A percentile compares a stretch with the other conserved stretches of the same genome.
Evolutionary conservation across 2,113 vertebrate genomes (phyloP).

Genomic region (Myocastor coypus): DNA sequence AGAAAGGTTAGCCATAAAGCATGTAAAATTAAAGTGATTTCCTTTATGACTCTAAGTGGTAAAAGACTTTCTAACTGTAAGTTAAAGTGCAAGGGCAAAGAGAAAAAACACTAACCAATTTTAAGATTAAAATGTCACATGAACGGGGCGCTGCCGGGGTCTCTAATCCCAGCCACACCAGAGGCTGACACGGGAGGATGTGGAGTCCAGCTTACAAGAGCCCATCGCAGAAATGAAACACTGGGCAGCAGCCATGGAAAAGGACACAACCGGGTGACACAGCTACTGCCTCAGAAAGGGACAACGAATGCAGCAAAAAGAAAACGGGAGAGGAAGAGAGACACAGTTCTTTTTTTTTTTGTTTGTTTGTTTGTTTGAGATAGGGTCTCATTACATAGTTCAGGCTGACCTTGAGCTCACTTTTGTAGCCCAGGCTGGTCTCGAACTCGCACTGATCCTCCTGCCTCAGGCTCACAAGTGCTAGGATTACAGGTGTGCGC

Average conservation of each 20-base stretch:
- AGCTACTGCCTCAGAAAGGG: background rate
- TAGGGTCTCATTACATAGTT: too few species aligned
- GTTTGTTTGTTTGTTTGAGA: too few species aligned
- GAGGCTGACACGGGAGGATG: background rate
- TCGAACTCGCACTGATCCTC: too few species aligned
- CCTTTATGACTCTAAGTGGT: background rate
- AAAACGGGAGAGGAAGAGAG: background rate
- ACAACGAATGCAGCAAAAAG: background rate
- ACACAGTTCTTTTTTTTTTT: slow-evolving; percentile 8
- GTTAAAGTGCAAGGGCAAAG: background rate
- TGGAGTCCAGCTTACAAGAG: background rate
- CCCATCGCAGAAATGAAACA: background rate
- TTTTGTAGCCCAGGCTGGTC: too few species aligned
- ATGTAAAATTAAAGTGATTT: background rate
- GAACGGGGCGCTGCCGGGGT: background rate
- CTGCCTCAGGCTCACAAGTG: too few species aligned
- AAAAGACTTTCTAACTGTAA: background rate
- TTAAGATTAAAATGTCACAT: background rate
- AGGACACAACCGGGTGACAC: background rate
- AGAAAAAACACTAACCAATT: background rate
- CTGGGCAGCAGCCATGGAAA: background rate
- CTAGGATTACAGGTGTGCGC: too few species aligned
- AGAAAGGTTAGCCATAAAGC: background rate
- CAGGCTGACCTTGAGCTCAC: too few species aligned
- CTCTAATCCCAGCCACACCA: background rate